phyloP scores from a whole-genome alignment of 2,888 invertebrate species.

The Vesta saturnalis region DNA sequence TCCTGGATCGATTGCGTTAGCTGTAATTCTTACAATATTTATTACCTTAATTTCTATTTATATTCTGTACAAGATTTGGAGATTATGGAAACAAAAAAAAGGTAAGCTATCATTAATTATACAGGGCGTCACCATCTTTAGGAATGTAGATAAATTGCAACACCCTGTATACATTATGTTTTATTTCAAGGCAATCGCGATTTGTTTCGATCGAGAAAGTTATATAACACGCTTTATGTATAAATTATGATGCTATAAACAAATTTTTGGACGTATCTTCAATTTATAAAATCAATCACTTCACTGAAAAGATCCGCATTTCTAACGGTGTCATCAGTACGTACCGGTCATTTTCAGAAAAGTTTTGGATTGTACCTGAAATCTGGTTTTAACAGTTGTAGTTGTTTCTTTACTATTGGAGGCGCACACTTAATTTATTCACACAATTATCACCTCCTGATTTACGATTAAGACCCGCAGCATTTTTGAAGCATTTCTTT shows the following conservation, averaged over 20 bases:
- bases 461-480: too few relatives aligned
- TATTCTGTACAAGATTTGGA: conserved; percentile 58
- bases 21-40: conserved; percentile 76
- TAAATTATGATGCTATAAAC: neutral
- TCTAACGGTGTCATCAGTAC: too few relatives aligned
- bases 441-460: too few relatives aligned
- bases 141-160: neutral
- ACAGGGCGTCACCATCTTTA: neutral
- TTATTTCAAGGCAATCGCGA: conserved; percentile 1
- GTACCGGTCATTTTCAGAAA: too few relatives aligned
- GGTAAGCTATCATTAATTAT: conserved; percentile 38
- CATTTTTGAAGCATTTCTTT: too few relatives aligned
- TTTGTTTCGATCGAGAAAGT: neutral
- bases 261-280: neutral
- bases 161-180: neutral
- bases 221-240: neutral
- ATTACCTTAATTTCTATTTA: conserved; percentile 71
- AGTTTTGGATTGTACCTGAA: too few relatives aligned
- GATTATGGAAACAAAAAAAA: conserved; percentile 47
- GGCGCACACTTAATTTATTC: too few relatives aligned
- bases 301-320: too few relatives aligned
- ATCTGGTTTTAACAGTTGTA: too few relatives aligned
- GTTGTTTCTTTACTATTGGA: too few relatives aligned
- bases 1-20: conserved; percentile 75
- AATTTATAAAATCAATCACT: neutral